A percentile compares a stretch with the other conserved stretches of the same genome.
Evolutionary conservation across 1,140 invertebrate genomes (phyloP).

Genomic region (Drosophila mojavensis): DNA sequence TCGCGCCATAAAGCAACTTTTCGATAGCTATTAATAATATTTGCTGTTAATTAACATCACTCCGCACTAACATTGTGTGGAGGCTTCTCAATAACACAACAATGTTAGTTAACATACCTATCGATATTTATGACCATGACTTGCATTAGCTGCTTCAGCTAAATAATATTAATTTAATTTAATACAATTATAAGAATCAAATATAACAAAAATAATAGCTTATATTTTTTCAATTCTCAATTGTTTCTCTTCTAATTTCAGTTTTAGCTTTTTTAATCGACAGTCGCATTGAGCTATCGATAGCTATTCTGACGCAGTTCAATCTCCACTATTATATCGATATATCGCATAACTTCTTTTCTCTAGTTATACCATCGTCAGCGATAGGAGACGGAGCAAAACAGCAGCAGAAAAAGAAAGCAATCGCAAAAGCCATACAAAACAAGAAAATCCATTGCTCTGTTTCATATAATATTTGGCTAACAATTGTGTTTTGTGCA

Average conservation of each 20-base stretch:
- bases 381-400: slow-evolving; percentile 44
- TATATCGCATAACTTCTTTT: slow-evolving; percentile 1
- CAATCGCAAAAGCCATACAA: slow-evolving; percentile 56
- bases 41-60: background rate
- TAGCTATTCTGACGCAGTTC: slow-evolving; percentile 3
- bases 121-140: background rate
- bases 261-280: background rate
- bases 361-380: slow-evolving; percentile 30
- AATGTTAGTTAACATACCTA: background rate
- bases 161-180: no score
- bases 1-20: background rate
- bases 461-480: slow-evolving; percentile 41
- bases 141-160: background rate
- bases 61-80: background rate
- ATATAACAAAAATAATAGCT: no score
- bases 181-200: background rate
- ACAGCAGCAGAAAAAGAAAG: slow-evolving; percentile 52
- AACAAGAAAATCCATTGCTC: slow-evolving; percentile 55
- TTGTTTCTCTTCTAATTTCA: background rate
- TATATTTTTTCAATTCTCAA: background rate
- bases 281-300: background rate
- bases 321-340: slow-evolving; percentile 5
- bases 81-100: no score
- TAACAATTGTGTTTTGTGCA: slow-evolving; percentile 48
- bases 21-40: background rate